Base-by-base conservation (phyloP, 2,797 vertebrate genomes). In the Heteromormyrus szaboi region DNA sequence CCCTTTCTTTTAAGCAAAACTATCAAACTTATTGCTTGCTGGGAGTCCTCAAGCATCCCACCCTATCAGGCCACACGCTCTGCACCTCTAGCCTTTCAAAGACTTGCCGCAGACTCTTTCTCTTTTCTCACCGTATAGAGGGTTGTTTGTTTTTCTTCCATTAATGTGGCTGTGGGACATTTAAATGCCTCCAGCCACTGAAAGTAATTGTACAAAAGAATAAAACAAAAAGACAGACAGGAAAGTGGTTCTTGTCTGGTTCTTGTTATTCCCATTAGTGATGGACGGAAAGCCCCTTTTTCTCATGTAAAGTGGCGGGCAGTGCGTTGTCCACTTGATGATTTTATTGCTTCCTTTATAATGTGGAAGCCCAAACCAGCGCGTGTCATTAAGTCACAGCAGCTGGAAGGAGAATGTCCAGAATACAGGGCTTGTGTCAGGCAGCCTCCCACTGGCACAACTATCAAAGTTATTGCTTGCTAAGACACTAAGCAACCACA, bases 71-170 rank as follows among this genome's bases (percentile, higher is more conserved):
- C 17, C 72, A 79, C 17, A 0, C 5, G 17, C 6, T 44, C 12
- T 2, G 25, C 37, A 19, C 17, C 72, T 41, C 33, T 17, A 79
- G 17, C 33, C 72, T 79, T 79, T 41, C 37, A 79, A 79, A 79
- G 72, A 17, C 37, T 44, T 44, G 37, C 37, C 72, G n/a, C 37
- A 37, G 25, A 79, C 72, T 29, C 17, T 44, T 44, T 79, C 14
- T 79, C 72, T 17, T 72, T 72, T 72, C 68, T 37, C 68, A 37
- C 65, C 12, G 1, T 17, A 33, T 33, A 33, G 4, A 68, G 29
- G 12, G 29, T 68, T 33, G 37, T 79, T 41, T 79, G 72, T 94
- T 79, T 79, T 44, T 44, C 37, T 79, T 79, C 72, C 12, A 29
- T 7, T 68, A 68, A 68, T 68, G 65, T 14, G 29, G 11, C 12